phyloP scores from a whole-genome alignment of 2,113 vertebrate genomes.

The Gorsachius goisagi region DNA sequence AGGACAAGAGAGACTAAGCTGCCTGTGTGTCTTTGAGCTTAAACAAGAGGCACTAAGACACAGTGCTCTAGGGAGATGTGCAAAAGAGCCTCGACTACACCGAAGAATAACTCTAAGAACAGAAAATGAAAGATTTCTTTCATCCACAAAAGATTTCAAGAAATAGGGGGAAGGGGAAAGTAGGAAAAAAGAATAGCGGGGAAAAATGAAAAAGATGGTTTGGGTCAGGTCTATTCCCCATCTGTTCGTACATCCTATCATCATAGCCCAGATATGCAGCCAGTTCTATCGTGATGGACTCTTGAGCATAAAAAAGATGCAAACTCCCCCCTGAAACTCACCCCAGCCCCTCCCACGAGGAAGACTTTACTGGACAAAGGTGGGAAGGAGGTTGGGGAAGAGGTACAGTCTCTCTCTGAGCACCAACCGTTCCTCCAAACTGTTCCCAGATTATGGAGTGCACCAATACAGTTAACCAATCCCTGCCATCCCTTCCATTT shows the following conservation, averaged over 20 bases:
- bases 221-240: background rate
- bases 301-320: background rate
- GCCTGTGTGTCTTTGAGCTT: background rate
- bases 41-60: background rate
- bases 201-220: background rate
- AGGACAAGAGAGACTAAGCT: background rate
- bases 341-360: background rate
- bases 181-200: background rate
- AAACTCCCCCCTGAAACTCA: background rate
- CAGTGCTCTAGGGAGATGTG: background rate
- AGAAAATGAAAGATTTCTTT: background rate
- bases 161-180: background rate
- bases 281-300: background rate
- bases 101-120: background rate
- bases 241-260: background rate
- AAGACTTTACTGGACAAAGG: background rate
- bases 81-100: background rate
- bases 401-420: background rate
- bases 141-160: background rate
- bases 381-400: background rate
- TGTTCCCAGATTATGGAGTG: background rate
- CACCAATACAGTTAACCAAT: background rate
- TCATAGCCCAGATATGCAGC: background rate
- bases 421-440: background rate
- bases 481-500: background rate